Evolutionary conservation across 2,797 vertebrate species (phyloP).

Genomic region (Enteromius radiatus): DNA sequence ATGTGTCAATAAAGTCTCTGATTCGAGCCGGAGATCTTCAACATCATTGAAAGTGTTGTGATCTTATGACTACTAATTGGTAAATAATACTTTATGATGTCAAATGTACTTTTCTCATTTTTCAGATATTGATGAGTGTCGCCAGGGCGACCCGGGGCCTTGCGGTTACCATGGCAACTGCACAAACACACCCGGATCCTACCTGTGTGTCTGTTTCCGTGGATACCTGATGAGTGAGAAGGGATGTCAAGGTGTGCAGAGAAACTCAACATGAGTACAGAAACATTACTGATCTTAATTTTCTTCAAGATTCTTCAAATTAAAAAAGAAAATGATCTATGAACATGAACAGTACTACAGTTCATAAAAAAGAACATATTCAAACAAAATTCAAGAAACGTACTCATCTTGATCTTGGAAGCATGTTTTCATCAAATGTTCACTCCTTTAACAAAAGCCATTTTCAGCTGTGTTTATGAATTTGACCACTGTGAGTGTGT

Average conservation of each 20-base stretch:
- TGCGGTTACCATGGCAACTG: conserved; percentile 79
- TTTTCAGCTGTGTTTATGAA: neutral
- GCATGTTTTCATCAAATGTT: too few relatives aligned
- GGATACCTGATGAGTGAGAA: conserved; percentile 59
- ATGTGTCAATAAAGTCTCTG: neutral
- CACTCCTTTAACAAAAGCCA: neutral
- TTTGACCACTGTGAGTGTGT: neutral
- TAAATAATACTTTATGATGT: neutral
- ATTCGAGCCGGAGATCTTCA: neutral
- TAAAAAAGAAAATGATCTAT: neutral
- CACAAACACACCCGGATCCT: conserved; percentile 77
- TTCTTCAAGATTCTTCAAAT: neutral
- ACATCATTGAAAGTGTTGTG: neutral
- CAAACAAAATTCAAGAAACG: too few relatives aligned
- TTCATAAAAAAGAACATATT: too few relatives aligned
- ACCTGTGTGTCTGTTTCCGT: conserved; percentile 74
- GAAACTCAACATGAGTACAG: neutral
- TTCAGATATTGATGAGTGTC: conserved; percentile 80
- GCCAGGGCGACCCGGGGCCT: conserved; percentile 60
- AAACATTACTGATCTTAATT: neutral
- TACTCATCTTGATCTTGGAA: neutral
- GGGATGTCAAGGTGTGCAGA: conserved; percentile 62
- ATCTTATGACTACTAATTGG: neutral
- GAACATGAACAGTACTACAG: neutral
- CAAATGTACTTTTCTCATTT: neutral